A percentile compares a stretch with the other conserved stretches of the same genome.
phyloP scores from a whole-genome alignment of 37 sponge, comb jelly and placozoan genomes.

The Tethya wilhelma region DNA sequence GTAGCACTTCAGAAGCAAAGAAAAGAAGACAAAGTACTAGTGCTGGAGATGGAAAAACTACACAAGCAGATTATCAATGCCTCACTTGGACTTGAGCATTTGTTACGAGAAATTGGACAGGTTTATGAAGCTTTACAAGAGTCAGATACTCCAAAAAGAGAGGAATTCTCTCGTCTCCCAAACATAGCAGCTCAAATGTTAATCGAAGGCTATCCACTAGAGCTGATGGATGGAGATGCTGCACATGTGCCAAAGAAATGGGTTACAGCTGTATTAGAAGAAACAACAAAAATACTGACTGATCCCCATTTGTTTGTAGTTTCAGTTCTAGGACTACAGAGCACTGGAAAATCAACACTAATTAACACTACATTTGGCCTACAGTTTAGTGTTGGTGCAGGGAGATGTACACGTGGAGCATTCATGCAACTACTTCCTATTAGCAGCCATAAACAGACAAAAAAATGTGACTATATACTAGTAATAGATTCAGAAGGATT shows the following conservation, averaged over 20 bases:
- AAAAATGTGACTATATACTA: constrained; percentile 24
- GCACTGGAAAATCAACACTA: no score
- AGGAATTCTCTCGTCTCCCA: not conserved
- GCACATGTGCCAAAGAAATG: constrained; percentile 50
- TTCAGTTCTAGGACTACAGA: no score
- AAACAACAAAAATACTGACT: not conserved
- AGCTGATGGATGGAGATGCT: no score
- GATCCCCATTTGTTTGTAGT: constrained; percentile 37
- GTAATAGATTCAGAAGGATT: constrained; percentile 47
- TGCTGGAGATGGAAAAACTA: not conserved
- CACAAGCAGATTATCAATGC: not conserved
- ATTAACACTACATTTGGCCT: no score
- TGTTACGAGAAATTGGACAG: constrained; percentile 12
- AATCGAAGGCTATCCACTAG: no score
- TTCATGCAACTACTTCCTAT: constrained; percentile 36
- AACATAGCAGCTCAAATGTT: constrained; percentile 35
- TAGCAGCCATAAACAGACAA: not conserved
- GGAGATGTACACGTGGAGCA: no score
- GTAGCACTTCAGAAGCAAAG: not conserved
- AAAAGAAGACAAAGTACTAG: not conserved
- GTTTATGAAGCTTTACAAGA: constrained; percentile 17
- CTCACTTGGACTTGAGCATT: no score
- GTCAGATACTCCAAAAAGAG: not conserved
- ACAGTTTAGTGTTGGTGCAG: no score
- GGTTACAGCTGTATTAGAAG: constrained; percentile 37